Evolutionary conservation across 2,888 invertebrate species (phyloP), one percentile per base, ranked within the genome.

Genomic region (Andrena haemorrhoa): DNA sequence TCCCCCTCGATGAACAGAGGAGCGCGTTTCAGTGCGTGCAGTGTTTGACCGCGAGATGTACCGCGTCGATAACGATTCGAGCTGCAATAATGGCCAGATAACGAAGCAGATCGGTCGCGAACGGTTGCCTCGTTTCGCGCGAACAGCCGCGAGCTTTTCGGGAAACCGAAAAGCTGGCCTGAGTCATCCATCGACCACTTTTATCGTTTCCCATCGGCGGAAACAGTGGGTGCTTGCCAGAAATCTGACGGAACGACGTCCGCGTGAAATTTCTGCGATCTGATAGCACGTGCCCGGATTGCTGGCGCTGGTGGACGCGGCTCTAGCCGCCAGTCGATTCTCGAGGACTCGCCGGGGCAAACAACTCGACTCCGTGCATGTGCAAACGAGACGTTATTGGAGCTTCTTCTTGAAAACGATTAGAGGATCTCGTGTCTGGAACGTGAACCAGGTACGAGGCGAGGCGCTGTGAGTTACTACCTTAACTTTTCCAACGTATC

Each of bases 361-460:
- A 75, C 68, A 78, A 75, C 66, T 20, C 3, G 20, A 58, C 29
- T 60, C 51, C 29, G 23, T 33, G 47, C 8, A 41, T 68, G 53
- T 35, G 78, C 20, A 53, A 68, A 63, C 78, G 68, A 41, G 68
- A 75, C 26, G 53, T 68, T 75, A 63, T 75, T 68, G 78, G 29
- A 53, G 61, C 75, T 68, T 61, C 61, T 61, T n/a, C 33, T 63
- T 23, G 47, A 68, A 41, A 68, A 76, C 68, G 76, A 78, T 78
- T 78, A 76, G 68, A 68, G 76, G 66, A 66, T 75, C 31, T 63
- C 61, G 76, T 47, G 68, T 56, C 68, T 63, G 61, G 56, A 63
- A 47, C 31, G 61, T 23, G 66, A 0, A 61, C 47, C 47, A 26
- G 23, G 23, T 2, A 10, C 56, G 23, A 12, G 10, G 56, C 56